Evolutionary conservation across 2,113 vertebrate genomes (phyloP).

Genomic region (Osmerus eperlanus): DNA sequence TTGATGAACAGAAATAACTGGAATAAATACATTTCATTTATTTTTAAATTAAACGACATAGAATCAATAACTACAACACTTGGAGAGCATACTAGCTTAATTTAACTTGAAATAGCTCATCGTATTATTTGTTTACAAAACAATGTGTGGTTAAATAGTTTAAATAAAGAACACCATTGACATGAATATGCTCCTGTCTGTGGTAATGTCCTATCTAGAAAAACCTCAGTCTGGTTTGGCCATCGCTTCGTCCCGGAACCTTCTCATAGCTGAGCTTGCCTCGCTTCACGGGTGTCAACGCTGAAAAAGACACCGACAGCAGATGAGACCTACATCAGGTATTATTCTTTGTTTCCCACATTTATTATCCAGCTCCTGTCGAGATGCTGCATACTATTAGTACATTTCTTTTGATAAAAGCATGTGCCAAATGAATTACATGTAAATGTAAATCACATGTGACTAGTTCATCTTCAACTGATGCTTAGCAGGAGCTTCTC

Average conservation of each 20-base stretch:
- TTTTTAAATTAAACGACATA: no score
- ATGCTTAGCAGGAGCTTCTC: no score
- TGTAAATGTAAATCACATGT: no score
- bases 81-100: neutral
- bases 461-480: no score
- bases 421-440: no score
- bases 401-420: no score
- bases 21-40: neutral
- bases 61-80: no score
- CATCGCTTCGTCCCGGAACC: conserved; percentile 85
- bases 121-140: neutral
- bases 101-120: neutral
- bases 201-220: neutral
- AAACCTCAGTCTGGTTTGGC: conserved; percentile 75
- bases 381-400: no score
- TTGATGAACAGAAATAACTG: neutral
- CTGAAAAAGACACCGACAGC: conserved; percentile 42
- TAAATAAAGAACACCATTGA: neutral
- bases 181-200: neutral
- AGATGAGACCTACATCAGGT: neutral
- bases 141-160: no score
- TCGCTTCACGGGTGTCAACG: conserved; percentile 71
- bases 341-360: no score
- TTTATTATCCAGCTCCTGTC: no score
- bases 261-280: conserved; percentile 79